Evolutionary conservation across 2,113 vertebrate species (phyloP).

Genomic region (Tylochromis polylepis): DNA sequence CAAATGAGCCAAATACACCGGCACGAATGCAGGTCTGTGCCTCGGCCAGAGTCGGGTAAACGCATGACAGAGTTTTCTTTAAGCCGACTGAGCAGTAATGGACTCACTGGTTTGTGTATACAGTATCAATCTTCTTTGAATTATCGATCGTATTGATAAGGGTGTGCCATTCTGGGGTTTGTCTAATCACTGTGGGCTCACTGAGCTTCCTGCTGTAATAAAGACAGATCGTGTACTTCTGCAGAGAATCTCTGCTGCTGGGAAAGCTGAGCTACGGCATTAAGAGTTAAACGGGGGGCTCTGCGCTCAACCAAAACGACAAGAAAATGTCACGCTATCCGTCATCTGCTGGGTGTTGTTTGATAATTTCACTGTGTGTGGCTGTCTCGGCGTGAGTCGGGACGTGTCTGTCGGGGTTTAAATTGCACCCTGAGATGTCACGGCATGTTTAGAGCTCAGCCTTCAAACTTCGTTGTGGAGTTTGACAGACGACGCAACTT

Average conservation of each 20-base stretch:
- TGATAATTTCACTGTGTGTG: not conserved
- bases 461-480: not conserved
- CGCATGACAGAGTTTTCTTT: not conserved
- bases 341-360: not conserved
- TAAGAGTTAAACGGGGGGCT: not conserved
- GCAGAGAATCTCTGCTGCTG: not conserved
- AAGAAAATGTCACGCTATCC: not conserved
- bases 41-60: not conserved
- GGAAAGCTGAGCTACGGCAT: not conserved
- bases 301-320: not conserved
- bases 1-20: fast-evolving
- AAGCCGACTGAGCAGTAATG: not conserved
- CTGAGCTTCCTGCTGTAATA: not conserved
- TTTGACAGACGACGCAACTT: not conserved
- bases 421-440: not conserved
- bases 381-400: not conserved
- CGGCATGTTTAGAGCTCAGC: not conserved
- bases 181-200: not conserved
- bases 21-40: not conserved
- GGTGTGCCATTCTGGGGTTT: not conserved
- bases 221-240: not conserved
- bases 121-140: not conserved
- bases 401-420: not conserved
- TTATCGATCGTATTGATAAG: not conserved
- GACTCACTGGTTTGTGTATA: not conserved